Conservation (phyloP, 2,113 vertebrate genomes). For the Nothobranchius kuhntae region DNA sequence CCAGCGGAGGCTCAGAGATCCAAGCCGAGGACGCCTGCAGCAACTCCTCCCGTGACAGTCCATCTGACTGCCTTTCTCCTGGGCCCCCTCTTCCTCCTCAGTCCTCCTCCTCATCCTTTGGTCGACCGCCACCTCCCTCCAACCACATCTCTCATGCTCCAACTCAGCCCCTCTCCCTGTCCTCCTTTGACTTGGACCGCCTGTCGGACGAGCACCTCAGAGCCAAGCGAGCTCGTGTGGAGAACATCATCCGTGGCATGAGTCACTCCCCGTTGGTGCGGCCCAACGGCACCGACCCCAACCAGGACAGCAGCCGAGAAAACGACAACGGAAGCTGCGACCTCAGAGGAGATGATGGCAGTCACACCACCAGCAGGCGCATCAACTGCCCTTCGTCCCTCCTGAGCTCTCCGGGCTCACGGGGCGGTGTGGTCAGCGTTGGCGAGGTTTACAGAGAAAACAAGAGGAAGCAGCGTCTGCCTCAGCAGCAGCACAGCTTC, state of each 20-base stretch:
- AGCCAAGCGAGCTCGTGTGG: constrained; percentile 96
- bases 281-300: constrained; percentile 68
- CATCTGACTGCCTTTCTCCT: constrained; percentile 95
- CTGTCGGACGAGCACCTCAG: constrained; percentile 97
- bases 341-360: constrained; percentile 45
- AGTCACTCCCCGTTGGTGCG: constrained; percentile 95
- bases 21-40: constrained; percentile 98
- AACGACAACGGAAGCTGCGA: constrained; percentile 43
- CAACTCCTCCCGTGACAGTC: constrained; percentile 93
- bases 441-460: constrained; percentile 96
- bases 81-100: constrained; percentile 79
- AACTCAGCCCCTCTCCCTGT: constrained; percentile 84
- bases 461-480: constrained; percentile 98
- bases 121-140: constrained; percentile 72
- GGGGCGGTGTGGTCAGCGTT: constrained; percentile 27
- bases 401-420: constrained; percentile 65
- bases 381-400: constrained; percentile 85
- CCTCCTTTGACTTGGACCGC: constrained; percentile 94
- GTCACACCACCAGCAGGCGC: constrained; percentile 36
- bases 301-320: constrained; percentile 38
- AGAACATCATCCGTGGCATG: constrained; percentile 99
- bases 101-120: constrained; percentile 76
- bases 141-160: constrained; percentile 74
- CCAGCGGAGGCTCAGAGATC: constrained; percentile 96
- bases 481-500: constrained; percentile 98